phyloP scores from a whole-genome alignment of 2,888 invertebrate genomes.

The Aporophyla nigra region DNA sequence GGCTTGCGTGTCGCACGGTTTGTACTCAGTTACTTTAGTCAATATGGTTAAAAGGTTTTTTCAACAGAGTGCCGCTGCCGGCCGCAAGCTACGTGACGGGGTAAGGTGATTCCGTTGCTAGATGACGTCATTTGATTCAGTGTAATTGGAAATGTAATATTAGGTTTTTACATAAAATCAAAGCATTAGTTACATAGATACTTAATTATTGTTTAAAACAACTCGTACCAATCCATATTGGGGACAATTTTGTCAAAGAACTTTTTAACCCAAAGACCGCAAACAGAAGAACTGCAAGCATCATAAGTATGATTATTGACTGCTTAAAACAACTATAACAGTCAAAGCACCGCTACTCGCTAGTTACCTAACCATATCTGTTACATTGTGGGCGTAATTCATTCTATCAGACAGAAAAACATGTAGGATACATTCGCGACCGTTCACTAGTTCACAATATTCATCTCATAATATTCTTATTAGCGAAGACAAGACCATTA shows the following conservation, averaged over 20 bases:
- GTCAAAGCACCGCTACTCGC: conserved; percentile 30
- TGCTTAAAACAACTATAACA: conserved; percentile 10
- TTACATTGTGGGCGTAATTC: conserved; percentile 52
- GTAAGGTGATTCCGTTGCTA: conserved; percentile 23
- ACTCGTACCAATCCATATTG: neutral
- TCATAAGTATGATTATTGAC: neutral
- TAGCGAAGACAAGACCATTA: conserved; percentile 51
- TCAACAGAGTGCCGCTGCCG: conserved; percentile 6
- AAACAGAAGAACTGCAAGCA: conserved; percentile 5
- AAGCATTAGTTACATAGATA: neutral
- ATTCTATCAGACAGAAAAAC: conserved; percentile 32
- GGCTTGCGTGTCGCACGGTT: conserved; percentile 42
- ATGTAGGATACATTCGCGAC: conserved; percentile 13
- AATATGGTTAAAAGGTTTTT: conserved; percentile 29
- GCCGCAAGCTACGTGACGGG: conserved; percentile 19
- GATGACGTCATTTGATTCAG: conserved; percentile 40
- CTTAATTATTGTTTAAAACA: neutral
- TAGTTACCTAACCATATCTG: conserved; percentile 17
- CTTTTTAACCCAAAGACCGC: neutral
- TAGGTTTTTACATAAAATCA: neutral
- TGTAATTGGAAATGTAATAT: neutral
- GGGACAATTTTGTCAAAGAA: neutral
- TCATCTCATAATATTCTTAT: conserved; percentile 29
- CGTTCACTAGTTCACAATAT: conserved; percentile 16
- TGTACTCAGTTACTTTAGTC: neutral